phyloP scores from a whole-genome alignment of 2,888 invertebrate species.

The Diachrysia chrysitis region DNA sequence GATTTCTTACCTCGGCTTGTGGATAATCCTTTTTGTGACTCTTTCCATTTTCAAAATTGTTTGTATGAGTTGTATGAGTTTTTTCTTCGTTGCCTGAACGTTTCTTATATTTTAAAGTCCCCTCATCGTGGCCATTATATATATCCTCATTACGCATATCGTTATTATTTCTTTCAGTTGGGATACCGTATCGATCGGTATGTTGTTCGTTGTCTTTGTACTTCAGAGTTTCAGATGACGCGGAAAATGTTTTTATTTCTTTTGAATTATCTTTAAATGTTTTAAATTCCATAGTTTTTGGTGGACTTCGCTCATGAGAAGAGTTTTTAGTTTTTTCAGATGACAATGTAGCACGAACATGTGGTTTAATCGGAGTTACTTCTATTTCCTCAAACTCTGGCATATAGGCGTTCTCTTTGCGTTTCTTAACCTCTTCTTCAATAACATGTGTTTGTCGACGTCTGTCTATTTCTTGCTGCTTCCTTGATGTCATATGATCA shows the following conservation, averaged over 20 bases:
- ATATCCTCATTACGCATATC: conserved; percentile 76
- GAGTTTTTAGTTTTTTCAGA: conserved; percentile 82
- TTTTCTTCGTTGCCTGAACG: conserved; percentile 83
- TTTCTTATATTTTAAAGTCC: conserved; percentile 86
- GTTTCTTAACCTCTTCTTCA: conserved; percentile 81
- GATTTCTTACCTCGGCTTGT: conserved; percentile 78
- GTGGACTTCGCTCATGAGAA: conserved; percentile 80
- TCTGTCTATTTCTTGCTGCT: conserved; percentile 85
- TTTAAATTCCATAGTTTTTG: conserved; percentile 86
- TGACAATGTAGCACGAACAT: conserved; percentile 81
- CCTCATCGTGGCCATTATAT: conserved; percentile 83
- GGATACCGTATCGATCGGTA: conserved; percentile 83
- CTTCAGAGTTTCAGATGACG: conserved; percentile 86
- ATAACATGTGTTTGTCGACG: conserved; percentile 80
- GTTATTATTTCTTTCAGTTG: conserved; percentile 81
- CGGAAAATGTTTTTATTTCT: conserved; percentile 86
- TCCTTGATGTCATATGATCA: conserved; percentile 91
- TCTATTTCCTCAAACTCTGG: conserved; percentile 87
- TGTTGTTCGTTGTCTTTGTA: conserved; percentile 84
- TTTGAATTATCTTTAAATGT: conserved; percentile 87
- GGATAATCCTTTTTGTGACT: conserved; percentile 80
- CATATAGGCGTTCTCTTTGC: conserved; percentile 84
- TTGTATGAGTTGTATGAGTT: conserved; percentile 71
- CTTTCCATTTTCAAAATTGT: conserved; percentile 75
- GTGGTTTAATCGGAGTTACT: conserved; percentile 85